A percentile compares a stretch with the other conserved stretches of the same genome.
Evolutionary conservation across 1,140 invertebrate genomes (phyloP).

Genomic region (Macrotrachela quadricornifera): DNA sequence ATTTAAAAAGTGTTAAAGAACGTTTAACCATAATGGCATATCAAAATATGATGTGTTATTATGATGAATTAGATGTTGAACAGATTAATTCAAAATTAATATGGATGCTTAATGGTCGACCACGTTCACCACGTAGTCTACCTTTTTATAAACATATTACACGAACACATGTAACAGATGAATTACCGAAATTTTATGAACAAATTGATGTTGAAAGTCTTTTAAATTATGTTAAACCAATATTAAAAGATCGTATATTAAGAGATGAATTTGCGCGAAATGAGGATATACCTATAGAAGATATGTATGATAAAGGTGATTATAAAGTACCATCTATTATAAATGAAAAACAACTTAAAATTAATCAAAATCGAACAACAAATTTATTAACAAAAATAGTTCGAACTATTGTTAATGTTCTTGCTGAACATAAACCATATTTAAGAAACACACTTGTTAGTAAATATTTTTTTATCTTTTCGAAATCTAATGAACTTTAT

Average conservation of each 20-base stretch:
- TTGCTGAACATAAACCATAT: too few species aligned
- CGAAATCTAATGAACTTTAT: neutral
- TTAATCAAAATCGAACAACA: neutral
- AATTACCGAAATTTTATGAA: neutral
- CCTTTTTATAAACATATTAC: conserved; percentile 7
- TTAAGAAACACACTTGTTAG: too few species aligned
- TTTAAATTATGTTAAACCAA: neutral
- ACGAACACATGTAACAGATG: neutral
- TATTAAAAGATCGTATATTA: neutral
- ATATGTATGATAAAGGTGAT: neutral
- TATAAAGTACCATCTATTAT: neutral
- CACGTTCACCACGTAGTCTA: neutral
- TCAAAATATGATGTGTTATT: neutral
- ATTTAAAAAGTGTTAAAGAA: conserved; percentile 2
- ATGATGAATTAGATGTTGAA: conserved; percentile 2
- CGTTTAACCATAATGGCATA: conserved; percentile 1
- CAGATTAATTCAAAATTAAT: neutral
- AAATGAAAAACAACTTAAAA: neutral
- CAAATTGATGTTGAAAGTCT: conserved; percentile 1
- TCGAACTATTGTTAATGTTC: too few species aligned
- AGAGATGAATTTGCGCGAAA: too few species aligned
- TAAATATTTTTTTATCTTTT: neutral
- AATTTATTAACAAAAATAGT: too few species aligned
- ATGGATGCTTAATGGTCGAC: neutral
- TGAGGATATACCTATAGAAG: neutral